Percentiles rank a stretch among this genome's conserved stretches.
Evolutionary conservation across 2,888 invertebrate genomes (phyloP).

Genomic region (Stomorhina lunata): DNA sequence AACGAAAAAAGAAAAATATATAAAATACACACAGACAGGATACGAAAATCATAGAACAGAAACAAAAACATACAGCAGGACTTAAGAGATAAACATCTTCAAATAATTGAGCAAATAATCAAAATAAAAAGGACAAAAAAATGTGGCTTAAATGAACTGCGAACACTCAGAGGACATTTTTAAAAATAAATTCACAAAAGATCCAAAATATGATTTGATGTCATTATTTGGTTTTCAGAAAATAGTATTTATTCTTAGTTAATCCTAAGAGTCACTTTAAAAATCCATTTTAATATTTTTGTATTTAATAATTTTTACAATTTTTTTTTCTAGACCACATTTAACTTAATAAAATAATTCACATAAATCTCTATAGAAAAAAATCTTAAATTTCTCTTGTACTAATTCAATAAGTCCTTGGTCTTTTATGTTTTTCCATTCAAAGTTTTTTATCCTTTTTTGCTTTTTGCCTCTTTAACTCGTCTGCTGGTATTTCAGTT

Average conservation of each 20-base stretch:
- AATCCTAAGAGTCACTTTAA: too few relatives aligned
- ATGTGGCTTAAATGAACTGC: too few relatives aligned
- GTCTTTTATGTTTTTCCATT: background rate
- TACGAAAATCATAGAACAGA: too few relatives aligned
- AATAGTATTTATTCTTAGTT: too few relatives aligned
- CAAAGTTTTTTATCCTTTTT: background rate
- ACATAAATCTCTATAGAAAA: background rate
- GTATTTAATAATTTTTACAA: too few relatives aligned
- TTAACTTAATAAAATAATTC: background rate
- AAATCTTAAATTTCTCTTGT: background rate
- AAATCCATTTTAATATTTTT: too few relatives aligned
- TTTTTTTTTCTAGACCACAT: background rate
- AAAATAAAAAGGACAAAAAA: too few relatives aligned
- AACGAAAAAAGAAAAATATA: background rate
- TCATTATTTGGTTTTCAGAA: too few relatives aligned
- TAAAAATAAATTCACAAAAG: too few relatives aligned
- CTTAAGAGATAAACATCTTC: background rate
- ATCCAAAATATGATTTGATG: too few relatives aligned
- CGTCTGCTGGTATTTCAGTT: conserved; percentile 26
- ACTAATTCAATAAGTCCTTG: conserved; percentile 3
- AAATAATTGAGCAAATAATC: background rate
- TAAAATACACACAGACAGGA: background rate
- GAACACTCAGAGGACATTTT: too few relatives aligned
- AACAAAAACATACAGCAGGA: background rate
- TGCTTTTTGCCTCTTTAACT: background rate